Evolutionary conservation across 2,113 vertebrate genomes (phyloP), one percentile per base, ranked within the genome.

Genomic region (Chloropsis hardwickii): DNA sequence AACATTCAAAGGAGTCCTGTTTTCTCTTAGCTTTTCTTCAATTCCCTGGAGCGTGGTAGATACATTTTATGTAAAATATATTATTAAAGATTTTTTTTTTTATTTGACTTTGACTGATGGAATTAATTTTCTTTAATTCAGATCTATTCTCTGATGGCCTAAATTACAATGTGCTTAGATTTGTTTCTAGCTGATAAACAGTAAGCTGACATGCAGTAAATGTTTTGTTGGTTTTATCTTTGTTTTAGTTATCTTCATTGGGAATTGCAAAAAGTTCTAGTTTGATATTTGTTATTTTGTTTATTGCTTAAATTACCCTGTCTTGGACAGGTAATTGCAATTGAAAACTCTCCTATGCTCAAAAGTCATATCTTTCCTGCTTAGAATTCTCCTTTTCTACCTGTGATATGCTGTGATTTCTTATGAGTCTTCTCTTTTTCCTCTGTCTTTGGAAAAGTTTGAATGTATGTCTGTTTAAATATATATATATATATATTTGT

Each of bases 41-140:
- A 9, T 47, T 40, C 72, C 48, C 48, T 72, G 64, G 65, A 86
- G 76, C 0, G 0, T 31, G 29, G 60, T 84, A 56, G 23, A 57
- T 91, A 24, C 53, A 71, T 95, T 97, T 95, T 50, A 64, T 57
- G 15, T 45, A 48, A 84, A 67, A 88, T 27, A 31, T 50, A 57
- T 78, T 95, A 90, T 78, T 86, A 88, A 77, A 70, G 47, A 18
- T 8, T 6, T 86, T 92, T 57, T 37, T n/a, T 56, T 57, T 35
- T 76, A 2, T 88, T 74, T 90, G 83, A 79, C 88, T 94, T 90
- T 93, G 93, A 96, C 86, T 2, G 14, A 92, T 96, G 37, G 88
- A 95, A 67, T 93, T 94, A 88, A 92, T 96, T 96, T 94, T 83
- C 88, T 95, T 73, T 88, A 86, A 88, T 71, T 83, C 56, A 79